Evolutionary conservation across 2,797 vertebrate species (phyloP).

Genomic region (Garrulus glandarius): DNA sequence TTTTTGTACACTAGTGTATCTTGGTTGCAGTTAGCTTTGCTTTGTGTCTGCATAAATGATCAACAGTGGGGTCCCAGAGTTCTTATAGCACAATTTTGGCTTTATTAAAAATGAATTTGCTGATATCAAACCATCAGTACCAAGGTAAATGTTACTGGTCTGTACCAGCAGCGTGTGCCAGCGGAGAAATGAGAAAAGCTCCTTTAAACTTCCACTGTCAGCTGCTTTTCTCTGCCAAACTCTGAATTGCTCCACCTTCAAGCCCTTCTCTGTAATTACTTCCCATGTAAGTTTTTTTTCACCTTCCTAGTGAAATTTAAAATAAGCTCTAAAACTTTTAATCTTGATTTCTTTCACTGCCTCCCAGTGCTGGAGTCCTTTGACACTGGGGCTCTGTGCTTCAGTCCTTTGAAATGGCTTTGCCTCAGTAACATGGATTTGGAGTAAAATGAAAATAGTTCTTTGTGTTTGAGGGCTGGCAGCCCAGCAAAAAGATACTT

Average conservation of each 20-base stretch:
- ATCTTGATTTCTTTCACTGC: not conserved
- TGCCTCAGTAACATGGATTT: not conserved
- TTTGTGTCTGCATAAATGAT: not conserved
- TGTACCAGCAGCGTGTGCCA: not conserved
- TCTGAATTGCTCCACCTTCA: constrained; percentile 5
- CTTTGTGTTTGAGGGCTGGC: not conserved
- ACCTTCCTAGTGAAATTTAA: not conserved
- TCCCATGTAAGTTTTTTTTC: not conserved
- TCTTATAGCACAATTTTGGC: not conserved
- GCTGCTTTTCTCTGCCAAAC: not conserved
- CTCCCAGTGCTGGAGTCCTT: not conserved
- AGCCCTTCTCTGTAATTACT: not conserved
- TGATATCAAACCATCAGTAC: not conserved
- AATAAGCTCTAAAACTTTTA: not conserved
- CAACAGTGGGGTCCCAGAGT: not conserved
- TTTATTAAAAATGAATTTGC: not conserved
- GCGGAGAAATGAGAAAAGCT: not conserved
- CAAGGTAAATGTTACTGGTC: not conserved
- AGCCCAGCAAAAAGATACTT: not conserved
- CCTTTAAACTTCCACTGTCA: not conserved
- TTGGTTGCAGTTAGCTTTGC: not conserved
- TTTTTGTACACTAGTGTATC: not conserved
- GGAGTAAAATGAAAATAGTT: not conserved
- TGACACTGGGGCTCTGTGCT: not conserved
- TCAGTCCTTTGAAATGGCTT: not conserved